A percentile compares a stretch with the other conserved stretches of the same genome.
Evolutionary conservation across 2,113 vertebrate species (phyloP).

Genomic region (Andinoacara biseriatus): DNA sequence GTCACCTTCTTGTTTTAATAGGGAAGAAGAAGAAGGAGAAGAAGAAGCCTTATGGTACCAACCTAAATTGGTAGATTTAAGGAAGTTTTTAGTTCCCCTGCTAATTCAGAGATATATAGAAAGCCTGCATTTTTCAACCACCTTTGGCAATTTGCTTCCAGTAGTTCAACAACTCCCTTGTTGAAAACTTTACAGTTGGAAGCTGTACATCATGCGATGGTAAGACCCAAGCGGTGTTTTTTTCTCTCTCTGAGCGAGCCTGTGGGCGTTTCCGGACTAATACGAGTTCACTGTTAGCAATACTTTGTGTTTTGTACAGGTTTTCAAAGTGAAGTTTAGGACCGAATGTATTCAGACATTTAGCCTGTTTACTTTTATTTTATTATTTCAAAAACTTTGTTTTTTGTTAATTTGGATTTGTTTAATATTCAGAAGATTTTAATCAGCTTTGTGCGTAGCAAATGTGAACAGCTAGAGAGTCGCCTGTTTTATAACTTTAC

Average conservation of each 20-base stretch:
- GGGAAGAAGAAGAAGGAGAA: slow-evolving; percentile 72
- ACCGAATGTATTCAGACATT: neutral
- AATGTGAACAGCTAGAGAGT: neutral
- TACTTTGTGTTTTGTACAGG: neutral
- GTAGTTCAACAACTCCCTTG: slow-evolving; percentile 52
- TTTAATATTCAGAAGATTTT: neutral
- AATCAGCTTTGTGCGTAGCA: neutral
- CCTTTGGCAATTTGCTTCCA: slow-evolving; percentile 74
- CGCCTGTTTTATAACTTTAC: neutral
- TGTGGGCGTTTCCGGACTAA: slow-evolving; percentile 67
- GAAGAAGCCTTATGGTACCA: slow-evolving; percentile 74
- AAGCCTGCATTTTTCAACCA: slow-evolving; percentile 74
- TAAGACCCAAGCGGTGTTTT: slow-evolving; percentile 52
- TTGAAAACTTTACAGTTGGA: slow-evolving; percentile 42
- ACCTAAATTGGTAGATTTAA: slow-evolving; percentile 81
- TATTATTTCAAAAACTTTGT: neutral
- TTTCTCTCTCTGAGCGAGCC: neutral
- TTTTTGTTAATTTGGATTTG: neutral
- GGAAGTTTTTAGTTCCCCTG: slow-evolving; percentile 85
- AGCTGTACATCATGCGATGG: slow-evolving; percentile 31
- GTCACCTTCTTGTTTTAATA: slow-evolving; percentile 78
- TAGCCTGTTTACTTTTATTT: slow-evolving; percentile 8
- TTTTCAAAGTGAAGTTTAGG: neutral
- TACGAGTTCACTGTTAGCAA: neutral
- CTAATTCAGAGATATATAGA: slow-evolving; percentile 80